Evolutionary conservation across 2,888 invertebrate species (phyloP).

Genomic region (Mimachlamys varia): DNA sequence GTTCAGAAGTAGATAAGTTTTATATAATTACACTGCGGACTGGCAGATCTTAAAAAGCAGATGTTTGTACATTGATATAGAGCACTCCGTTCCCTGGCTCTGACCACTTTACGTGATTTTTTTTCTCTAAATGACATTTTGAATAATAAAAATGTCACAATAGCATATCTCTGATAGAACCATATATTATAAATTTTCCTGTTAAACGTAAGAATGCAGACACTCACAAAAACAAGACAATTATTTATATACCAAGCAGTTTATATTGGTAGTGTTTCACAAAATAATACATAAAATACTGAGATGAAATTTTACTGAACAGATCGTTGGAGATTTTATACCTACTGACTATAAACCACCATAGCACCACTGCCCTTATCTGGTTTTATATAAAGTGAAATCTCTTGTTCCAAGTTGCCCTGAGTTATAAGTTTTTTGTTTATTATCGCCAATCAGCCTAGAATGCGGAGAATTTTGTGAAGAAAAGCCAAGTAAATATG

Average conservation of each 20-base stretch:
- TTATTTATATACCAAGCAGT: not conserved
- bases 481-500: slow-evolving; percentile 29
- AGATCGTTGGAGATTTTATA: not conserved
- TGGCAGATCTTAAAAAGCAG: not conserved
- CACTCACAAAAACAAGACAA: not conserved
- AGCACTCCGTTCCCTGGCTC: not conserved
- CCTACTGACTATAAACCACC: not conserved
- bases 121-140: not conserved
- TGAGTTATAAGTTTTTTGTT: not conserved
- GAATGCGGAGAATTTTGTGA: not conserved
- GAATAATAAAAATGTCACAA: slow-evolving; percentile 10
- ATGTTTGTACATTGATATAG: not conserved
- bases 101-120: not conserved
- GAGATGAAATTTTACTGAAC: not conserved
- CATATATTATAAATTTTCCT: not conserved
- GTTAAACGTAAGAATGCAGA: not conserved
- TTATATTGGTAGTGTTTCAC: not conserved
- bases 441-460: slow-evolving; percentile 1
- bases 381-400: slow-evolving; percentile 11
- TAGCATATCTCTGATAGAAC: not conserved
- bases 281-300: not conserved
- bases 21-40: too few species aligned
- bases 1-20: not conserved
- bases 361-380: not conserved
- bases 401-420: not conserved